A percentile compares a stretch with the other conserved stretches of the same genome.
These are phyloP conservation scores for Neogobius melanostomus DNA, from an alignment of 2,113 vertebrate species.

Conservation along the genomic window DNA sequence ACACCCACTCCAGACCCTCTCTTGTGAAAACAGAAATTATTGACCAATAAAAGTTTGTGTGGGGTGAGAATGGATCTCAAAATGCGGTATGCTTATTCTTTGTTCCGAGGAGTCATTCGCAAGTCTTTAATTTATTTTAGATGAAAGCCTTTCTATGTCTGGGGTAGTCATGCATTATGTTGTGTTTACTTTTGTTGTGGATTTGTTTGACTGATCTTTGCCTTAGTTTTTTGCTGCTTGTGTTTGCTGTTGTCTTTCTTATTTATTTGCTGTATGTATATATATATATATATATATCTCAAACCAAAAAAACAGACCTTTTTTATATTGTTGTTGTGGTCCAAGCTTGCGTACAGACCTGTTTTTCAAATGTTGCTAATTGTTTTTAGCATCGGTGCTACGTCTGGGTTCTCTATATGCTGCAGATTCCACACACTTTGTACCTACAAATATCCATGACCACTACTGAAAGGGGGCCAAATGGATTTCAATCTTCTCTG, in stretches of 20 bases:
- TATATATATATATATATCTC: too few species aligned
- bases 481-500: too few species aligned
- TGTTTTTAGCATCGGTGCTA: too few species aligned
- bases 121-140: not conserved
- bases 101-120: not conserved
- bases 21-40: slow-evolving; percentile 11
- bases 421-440: too few species aligned
- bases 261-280: not conserved
- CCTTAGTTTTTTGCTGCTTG: not conserved
- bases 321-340: too few species aligned
- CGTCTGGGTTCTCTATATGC: too few species aligned
- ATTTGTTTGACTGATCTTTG: not conserved
- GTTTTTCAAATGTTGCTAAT: too few species aligned
- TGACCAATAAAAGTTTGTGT: not conserved
- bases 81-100: not conserved
- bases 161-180: not conserved
- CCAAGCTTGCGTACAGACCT: too few species aligned
- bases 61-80: not conserved
- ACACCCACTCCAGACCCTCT: slow-evolving; percentile 19
- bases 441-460: too few species aligned
- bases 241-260: not conserved
- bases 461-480: too few species aligned
- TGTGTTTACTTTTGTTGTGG: not conserved
- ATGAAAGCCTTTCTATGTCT: not conserved
- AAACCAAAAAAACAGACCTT: too few species aligned